Base-by-base conservation (phyloP, 2,113 vertebrate genomes). In the Polyodon spathula region DNA sequence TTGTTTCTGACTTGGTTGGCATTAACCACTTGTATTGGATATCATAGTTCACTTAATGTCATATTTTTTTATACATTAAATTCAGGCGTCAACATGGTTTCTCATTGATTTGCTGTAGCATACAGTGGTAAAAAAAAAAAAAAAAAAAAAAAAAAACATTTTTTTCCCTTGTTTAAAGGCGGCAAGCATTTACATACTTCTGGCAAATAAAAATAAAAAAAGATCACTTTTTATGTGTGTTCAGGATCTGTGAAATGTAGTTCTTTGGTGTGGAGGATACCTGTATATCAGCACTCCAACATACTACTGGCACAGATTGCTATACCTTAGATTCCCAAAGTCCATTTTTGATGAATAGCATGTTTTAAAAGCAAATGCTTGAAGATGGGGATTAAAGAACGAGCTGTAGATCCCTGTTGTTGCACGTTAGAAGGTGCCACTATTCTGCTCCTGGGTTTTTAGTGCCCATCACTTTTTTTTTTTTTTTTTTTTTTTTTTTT, bases 261-360 rank as follows among this genome's bases (percentile, higher is more conserved):
- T 91, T 93, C 88, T 93, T 89, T 90, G 92, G 88, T 91, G 91
- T 89, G 89, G 83, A 85, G 77, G 81, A 85, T 91, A 88, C 92
- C 89, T 90, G 86, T 77, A 82, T 44, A 67, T 55, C 54, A 3
- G 27, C 63, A 70, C 63, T 63, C 70, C 67, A 58, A 57, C 55
- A 12, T 56, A 60, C 44, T 66, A 72, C 68, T 59, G 66, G 71
- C 66, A 71, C 56, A 64, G 55, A 43, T 14, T 11, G 27, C 59
- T 64, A 27, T 44, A 57, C 14, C 55, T 56, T 53, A 62, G 54
- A 66, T 37, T 43, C 65, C 67, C 40, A 60, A 55, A 59, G 60
- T 65, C 62, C 69, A 63, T 65, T 67, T 52, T 59, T 65, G 17
- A 27, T 27, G 37, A 8, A 55, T 27, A 55, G 15, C 7, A 27